Evolutionary conservation across 2,113 vertebrate genomes (phyloP), one percentile per base, ranked within the genome.

Genomic region (Meleagris gallopavo): DNA sequence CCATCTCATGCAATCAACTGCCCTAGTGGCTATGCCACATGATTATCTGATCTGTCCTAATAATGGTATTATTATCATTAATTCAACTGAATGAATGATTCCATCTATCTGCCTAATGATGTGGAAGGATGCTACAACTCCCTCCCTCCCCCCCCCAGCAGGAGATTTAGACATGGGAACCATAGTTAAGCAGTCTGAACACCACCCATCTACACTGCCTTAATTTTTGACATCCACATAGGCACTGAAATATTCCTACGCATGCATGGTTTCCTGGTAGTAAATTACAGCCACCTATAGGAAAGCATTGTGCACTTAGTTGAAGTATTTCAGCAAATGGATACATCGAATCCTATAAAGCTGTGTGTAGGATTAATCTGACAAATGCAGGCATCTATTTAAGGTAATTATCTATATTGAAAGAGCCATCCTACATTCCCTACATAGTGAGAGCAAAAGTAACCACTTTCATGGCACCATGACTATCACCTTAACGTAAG

Each of bases 11-110:
- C 9, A 54, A 45, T 80, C 45, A 81, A 21, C 36, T 73, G n/a
- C 11, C 24, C 61, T 78, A 74, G 30, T 2, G 2, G 17, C 18
- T 55, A 13, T 0, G 1, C 18, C 21, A 36, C 3, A 2, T n/a
- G 11, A 7, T 79, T 75, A 54, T 4, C 3, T 21, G 0, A 20
- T 7, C 24, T 55, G 6, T 81, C 27, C 61, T 3, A 0, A 22
- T 43, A 91, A 77, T 40, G 61, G 8, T 8, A 62, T 30, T 54
- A 7, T 9, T 71, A 82, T 75, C 3, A 62, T 62, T 38, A 13
- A 38, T 22, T 65, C 54, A 38, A 83, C 79, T 73, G 27, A 64
- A 34, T 72, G 12, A 50, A 50, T 52, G 40, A 16, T 83, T 73
- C 83, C 1, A 1, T 52, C 67, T 65, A 40, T 1, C 30, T 70